Conservation (phyloP, 1,140 invertebrate genomes). For the Frieseomelitta varia region DNA sequence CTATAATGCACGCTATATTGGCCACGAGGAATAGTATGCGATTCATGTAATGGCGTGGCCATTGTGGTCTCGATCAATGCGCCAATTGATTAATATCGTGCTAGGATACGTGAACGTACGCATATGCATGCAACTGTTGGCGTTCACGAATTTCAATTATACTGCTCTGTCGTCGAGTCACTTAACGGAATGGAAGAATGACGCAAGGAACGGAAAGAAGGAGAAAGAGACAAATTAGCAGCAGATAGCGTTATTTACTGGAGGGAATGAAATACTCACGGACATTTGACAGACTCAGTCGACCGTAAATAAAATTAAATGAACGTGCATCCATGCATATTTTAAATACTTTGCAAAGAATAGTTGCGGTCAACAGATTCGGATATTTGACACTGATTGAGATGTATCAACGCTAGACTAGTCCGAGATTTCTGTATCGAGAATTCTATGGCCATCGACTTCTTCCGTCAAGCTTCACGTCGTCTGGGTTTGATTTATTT, state of each 20-base stretch:
- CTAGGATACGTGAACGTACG: slow-evolving; percentile 50
- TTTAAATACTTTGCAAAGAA: neutral
- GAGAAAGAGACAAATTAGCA: neutral
- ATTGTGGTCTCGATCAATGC: slow-evolving; percentile 72
- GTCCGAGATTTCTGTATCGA: slow-evolving; percentile 1
- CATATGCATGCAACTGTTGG: slow-evolving; percentile 15
- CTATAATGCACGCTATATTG: slow-evolving; percentile 57
- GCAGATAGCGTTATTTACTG: neutral
- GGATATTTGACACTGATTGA: neutral
- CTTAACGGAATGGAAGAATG: neutral
- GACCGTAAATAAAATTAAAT: neutral
- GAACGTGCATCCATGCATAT: neutral
- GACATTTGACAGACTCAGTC: neutral
- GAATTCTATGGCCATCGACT: slow-evolving; percentile 12
- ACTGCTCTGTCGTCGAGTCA: neutral
- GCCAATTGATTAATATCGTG: slow-evolving; percentile 71
- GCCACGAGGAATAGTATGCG: slow-evolving; percentile 21
- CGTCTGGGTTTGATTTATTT: slow-evolving; percentile 6
- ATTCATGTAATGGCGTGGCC: slow-evolving; percentile 57
- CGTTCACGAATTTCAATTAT: slow-evolving; percentile 41
- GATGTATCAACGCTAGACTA: slow-evolving; percentile 7
- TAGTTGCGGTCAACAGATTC: neutral
- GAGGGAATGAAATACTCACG: neutral
- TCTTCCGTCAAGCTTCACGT: neutral
- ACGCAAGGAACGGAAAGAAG: neutral